A percentile compares a stretch with the other conserved stretches of the same genome.
phyloP scores from a whole-genome alignment of 2,888 invertebrate species.

The Ochropleura leucogaster region DNA sequence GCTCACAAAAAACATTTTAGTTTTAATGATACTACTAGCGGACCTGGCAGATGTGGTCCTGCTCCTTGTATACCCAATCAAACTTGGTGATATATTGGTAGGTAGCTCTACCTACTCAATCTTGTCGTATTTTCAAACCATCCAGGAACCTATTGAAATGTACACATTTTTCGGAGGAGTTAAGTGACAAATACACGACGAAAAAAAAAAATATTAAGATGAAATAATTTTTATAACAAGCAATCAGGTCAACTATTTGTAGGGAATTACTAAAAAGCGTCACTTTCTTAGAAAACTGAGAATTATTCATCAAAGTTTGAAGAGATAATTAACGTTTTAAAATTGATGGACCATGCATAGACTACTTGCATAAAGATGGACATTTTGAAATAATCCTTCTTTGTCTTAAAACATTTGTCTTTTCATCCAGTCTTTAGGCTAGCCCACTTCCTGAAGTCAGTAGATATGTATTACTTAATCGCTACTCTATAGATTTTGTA shows the following conservation, averaged over 20 bases:
- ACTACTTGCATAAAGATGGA: constrained; percentile 6
- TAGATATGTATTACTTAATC: not conserved
- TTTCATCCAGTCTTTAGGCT: not conserved
- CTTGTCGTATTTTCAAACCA: too few species aligned
- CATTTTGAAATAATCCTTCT: not conserved
- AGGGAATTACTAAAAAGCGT: not conserved
- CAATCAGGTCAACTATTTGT: not conserved
- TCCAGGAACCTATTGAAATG: too few species aligned
- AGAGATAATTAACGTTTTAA: not conserved
- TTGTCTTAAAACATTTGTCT: not conserved
- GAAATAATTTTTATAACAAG: not conserved
- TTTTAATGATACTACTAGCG: not conserved
- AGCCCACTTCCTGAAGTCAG: not conserved
- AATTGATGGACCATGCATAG: not conserved
- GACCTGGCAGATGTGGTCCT: too few species aligned
- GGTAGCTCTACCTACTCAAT: too few species aligned
- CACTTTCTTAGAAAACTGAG: not conserved
- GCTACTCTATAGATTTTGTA: not conserved
- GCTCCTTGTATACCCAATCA: too few species aligned
- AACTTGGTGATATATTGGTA: too few species aligned
- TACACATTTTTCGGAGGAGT: too few species aligned
- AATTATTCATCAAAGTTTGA: not conserved
- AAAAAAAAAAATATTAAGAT: too few species aligned
- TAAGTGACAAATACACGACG: too few species aligned
- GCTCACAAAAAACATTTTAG: not conserved